Base-by-base conservation (phyloP, 2,797 vertebrate genomes). In the Meda fulgida region DNA sequence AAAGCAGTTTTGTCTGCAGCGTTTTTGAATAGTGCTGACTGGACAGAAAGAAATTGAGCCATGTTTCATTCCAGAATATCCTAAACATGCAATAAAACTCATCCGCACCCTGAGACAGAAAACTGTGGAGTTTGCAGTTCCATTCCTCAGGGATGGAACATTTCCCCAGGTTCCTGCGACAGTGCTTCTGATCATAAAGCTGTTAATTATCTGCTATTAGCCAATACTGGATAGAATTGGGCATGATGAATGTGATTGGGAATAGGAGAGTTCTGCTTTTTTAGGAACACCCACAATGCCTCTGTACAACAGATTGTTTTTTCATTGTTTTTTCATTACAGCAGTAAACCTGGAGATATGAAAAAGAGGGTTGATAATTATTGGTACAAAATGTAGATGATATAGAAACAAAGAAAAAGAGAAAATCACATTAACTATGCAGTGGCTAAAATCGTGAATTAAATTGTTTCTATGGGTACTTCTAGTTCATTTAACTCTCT, bases 11-110 rank as follows among this genome's bases (percentile, higher is more conserved):
- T 66, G 78, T 82, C 77, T 69, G 19, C 58, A 78, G 58, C 60
- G 36, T 78, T 81, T 75, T 82, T 75, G 58, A 81, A 69, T 73
- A 60, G 77, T 82, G 87, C 87, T 86, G 87, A 88, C 75, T 38
- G 48, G 48, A 36, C 67, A 58, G 23, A 36, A 86, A 31, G 67
- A 18, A 72, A 78, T 60, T 71, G 36, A 76, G 78, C 78, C 60
- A 58, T 78, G 73, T 67, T 79, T 83, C 31, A 81, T 31, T 29
- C 23, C 51, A 26, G 23, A 76, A 76, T 26, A 51, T 66, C 40
- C 82, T 84, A 77, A 84, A 84, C 85, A 86, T 84, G 85, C 65
- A 70, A 72, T 81, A 78, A 73, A 86, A 23, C 78, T 78, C 58
- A 66, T 78, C 60, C 19, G 8, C 34, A 16, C 40, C 2, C 5